Conservation (phyloP, 2,113 vertebrate species). For the Aphelocoma coerulescens region DNA sequence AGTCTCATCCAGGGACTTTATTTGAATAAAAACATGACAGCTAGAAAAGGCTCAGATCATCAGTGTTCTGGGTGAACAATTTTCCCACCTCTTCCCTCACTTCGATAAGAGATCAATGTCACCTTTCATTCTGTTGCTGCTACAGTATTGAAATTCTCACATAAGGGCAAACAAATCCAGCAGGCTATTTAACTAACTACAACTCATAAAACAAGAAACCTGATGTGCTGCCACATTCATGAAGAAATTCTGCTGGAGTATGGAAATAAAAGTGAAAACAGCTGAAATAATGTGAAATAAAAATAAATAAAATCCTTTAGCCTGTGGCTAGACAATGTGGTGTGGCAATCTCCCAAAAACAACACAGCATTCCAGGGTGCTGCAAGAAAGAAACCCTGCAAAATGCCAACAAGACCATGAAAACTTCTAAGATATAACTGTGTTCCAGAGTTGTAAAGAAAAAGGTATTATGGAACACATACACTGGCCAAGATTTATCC, state of each 20-base stretch:
- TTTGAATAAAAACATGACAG: neutral
- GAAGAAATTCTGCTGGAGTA: conserved; percentile 43
- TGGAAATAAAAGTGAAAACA: conserved; percentile 64
- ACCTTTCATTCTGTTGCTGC: neutral
- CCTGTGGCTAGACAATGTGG: conserved; percentile 19
- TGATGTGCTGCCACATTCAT: neutral
- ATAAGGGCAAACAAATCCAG: neutral
- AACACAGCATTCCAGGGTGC: neutral
- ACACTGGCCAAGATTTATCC: neutral
- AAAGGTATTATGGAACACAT: neutral
- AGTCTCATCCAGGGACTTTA: neutral
- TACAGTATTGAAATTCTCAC: neutral
- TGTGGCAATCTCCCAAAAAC: conserved; percentile 23
- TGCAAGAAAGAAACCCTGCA: neutral
- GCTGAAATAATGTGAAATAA: conserved; percentile 67
- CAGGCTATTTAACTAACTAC: neutral
- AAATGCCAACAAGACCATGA: neutral
- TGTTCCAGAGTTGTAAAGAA: neutral
- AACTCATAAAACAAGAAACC: neutral
- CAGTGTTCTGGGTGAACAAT: neutral
- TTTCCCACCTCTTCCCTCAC: neutral
- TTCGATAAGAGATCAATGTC: neutral
- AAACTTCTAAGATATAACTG: neutral
- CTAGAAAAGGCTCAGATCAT: neutral
- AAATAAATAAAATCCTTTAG: conserved; percentile 57